Evolutionary conservation across 2,888 invertebrate species (phyloP).

Genomic region (Amblyteles armatorius): DNA sequence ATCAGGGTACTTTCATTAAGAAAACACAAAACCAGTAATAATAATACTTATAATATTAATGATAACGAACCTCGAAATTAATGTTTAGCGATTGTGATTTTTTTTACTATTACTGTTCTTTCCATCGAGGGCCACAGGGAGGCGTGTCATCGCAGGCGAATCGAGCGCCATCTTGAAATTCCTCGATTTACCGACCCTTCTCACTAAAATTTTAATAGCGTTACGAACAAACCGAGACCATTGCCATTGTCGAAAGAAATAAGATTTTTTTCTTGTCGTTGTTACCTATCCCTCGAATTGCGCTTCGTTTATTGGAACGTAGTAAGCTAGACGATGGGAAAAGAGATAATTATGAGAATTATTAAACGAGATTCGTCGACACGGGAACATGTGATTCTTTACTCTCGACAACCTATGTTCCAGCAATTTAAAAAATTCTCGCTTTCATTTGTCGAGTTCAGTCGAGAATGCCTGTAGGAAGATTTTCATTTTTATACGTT

Average conservation of each 20-base stretch:
- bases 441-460: background rate
- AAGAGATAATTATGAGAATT: slow-evolving; percentile 29
- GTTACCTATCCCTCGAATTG: slow-evolving; percentile 13
- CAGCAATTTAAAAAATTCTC: too few relatives aligned
- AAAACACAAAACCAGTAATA: slow-evolving; percentile 48
- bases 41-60: slow-evolving; percentile 53
- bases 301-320: slow-evolving; percentile 17
- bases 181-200: background rate
- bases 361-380: slow-evolving; percentile 42
- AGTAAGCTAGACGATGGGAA: slow-evolving; percentile 1
- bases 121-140: slow-evolving; percentile 17
- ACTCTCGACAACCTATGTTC: background rate
- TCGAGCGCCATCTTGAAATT: slow-evolving; percentile 37
- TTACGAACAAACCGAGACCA: slow-evolving; percentile 19
- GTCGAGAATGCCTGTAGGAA: background rate
- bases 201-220: background rate
- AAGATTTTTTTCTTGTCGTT: slow-evolving; percentile 28
- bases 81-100: slow-evolving; percentile 44
- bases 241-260: slow-evolving; percentile 31
- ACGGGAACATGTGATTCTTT: slow-evolving; percentile 24
- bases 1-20: slow-evolving; percentile 14
- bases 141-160: slow-evolving; percentile 55
- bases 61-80: slow-evolving; percentile 50
- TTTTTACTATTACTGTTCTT: slow-evolving; percentile 23
- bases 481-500: too few relatives aligned